These are phyloP conservation scores for Atlantisia rogersi DNA, from an alignment of 2,113 vertebrate genomes.

Conservation along the genomic window DNA sequence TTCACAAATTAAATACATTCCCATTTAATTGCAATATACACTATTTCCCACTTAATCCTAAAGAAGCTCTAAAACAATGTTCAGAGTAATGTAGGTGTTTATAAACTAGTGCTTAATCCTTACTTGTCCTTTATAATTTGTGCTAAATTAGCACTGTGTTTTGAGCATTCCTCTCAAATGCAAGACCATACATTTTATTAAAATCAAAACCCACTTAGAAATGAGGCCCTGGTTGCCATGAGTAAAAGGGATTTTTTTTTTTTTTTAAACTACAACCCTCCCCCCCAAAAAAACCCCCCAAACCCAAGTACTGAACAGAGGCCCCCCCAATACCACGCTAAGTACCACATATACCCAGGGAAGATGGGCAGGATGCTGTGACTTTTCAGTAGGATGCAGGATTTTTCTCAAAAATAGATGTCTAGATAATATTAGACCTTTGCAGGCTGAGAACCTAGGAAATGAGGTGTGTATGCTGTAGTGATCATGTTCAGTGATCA, in stretches of 20 bases:
- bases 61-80: neutral
- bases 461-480: neutral
- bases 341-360: rapidly evolving
- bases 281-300: neutral
- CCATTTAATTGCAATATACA: neutral
- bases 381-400: neutral
- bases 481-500: too few species aligned
- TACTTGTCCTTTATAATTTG: neutral
- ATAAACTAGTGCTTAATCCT: neutral
- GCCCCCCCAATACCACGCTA: neutral
- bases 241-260: neutral
- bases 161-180: neutral
- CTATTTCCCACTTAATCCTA: neutral
- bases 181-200: neutral
- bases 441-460: neutral
- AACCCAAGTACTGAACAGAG: neutral
- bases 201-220: neutral
- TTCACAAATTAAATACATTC: neutral
- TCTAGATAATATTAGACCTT: neutral
- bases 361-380: too few species aligned
- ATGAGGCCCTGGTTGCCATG: neutral
- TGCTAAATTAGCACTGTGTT: neutral
- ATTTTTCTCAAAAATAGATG: neutral
- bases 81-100: neutral
- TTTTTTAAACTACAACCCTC: neutral